Base-by-base conservation (phyloP, 2,888 invertebrate species). In the Tetranychus piercei region DNA sequence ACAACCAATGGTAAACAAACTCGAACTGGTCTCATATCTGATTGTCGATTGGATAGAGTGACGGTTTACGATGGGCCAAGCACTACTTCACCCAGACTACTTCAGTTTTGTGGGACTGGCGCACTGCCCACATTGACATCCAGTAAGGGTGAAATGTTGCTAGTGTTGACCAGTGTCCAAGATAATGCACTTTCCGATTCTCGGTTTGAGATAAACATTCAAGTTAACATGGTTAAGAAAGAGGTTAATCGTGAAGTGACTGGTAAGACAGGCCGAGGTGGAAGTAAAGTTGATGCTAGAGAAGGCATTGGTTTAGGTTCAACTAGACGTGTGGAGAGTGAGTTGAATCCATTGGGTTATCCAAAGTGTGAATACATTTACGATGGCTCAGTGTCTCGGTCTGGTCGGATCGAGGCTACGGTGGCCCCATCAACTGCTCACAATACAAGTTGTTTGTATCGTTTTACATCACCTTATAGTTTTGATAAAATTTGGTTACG, bases 51-150 rank as follows among this genome's bases (percentile, higher is more conserved):
- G 15, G 79, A 79, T 71, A 72, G 76, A 81, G 84, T 91, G 78
- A 89, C 90, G 45, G 89, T 91, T 74, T 88, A 89, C 85, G 91
- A 91, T 81, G 91, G 91, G 75, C 87, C 88, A 73, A 90, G 91
- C 81, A 90, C 81, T 18, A 86, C 91, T 80, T 91, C 92, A 83
- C 88, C 90, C 0, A 86, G 89, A 9, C 83, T 91, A 76, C 88
- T 90, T 7, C 86, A 90, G 77, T 85, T 91, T 76, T 91, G 91
- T 81, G 91, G 90, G 6, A 90, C 90, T 1, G 91, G 91, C 80
- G 88, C 88, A 0, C 88, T 91, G 0, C 90, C 90, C 9, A 89
- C 90, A 81, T 89, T 91, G 79, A 85, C 90, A 79, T 89, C 88
- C 81, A 87, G 89, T 80, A 88, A 89, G 9, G 87, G 89, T 75